phyloP scores from a whole-genome alignment of 1,140 invertebrate genomes.

The Lanistes nyassanus region DNA sequence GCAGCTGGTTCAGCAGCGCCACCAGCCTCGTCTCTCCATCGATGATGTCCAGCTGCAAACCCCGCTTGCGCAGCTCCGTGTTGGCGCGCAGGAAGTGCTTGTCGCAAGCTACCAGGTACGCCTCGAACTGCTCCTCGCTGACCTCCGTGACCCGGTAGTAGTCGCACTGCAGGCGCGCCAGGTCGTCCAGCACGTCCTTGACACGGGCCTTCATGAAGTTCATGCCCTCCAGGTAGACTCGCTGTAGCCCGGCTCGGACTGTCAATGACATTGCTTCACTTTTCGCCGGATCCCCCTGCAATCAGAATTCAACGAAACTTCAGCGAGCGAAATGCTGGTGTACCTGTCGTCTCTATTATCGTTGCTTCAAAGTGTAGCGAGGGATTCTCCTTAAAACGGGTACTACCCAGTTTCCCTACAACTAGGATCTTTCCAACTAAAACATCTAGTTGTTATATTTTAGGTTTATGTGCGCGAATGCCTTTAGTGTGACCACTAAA shows the following conservation, averaged over 20 bases:
- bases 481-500: too few species aligned
- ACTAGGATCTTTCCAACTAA: too few species aligned
- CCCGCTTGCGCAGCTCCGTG: conserved; percentile 51
- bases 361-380: too few species aligned
- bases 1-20: conserved; percentile 50
- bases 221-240: conserved; percentile 56
- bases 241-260: conserved; percentile 48
- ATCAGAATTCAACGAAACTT: background rate
- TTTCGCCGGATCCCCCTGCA: background rate
- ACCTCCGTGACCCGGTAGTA: conserved; percentile 39
- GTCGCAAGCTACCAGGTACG: conserved; percentile 51
- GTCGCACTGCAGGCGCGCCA: conserved; percentile 35
- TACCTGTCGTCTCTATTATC: background rate
- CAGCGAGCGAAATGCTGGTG: background rate
- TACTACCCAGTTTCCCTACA: too few species aligned
- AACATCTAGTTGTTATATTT: too few species aligned
- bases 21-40: conserved; percentile 56
- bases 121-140: conserved; percentile 40
- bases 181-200: conserved; percentile 44
- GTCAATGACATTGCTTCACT: conserved; percentile 35
- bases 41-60: conserved; percentile 52
- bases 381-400: too few species aligned
- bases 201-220: conserved; percentile 53
- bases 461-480: too few species aligned
- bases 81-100: conserved; percentile 53